Base-by-base conservation (phyloP, 2,888 invertebrate species). In the Dryococelus australis region DNA sequence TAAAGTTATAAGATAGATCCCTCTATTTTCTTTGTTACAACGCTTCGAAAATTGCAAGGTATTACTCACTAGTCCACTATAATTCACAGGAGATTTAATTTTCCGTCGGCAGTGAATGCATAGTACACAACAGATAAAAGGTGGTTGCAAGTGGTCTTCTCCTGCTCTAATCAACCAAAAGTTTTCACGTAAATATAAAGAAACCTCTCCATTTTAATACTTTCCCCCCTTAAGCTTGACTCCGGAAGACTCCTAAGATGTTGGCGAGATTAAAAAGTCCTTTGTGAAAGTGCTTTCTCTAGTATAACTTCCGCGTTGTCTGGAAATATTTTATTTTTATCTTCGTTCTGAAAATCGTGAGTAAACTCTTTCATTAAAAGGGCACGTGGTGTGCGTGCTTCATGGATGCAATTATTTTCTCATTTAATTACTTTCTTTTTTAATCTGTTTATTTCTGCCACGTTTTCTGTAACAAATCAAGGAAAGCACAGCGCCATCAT, bases 321-420 rank as follows among this genome's bases (percentile, higher is more conserved):
- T 65, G 65, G n/a, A 65, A 65, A 65, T 65, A 65, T n/a, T 65
- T 65, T 65, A 65, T 65, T 65, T 65, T 65, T 65, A 65, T 65
- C 65, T 65, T 16, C 65, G 20, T 24, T 65, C n/a, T 65, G 65
- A 65, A 65, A 24, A 65, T 65, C 16, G 20, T n/a, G 65, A 65
- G 24, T 8, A 65, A 65, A n/a, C 65, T 65, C 65, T 65, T 65
- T 65, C 24, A 65, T n/a, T 65, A 65, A 65, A 65, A 65, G 65
- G n/a, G 65, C 65, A n/a, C 65, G 65, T 65, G 65, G 65, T 20
- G 8, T 8, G n/a, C 65, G 65, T 65, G 4, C 20, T n/a, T 65
- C 65, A 20, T 65, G 65, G 65, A 8, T n/a, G 2, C n/a, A 65
- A 24, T 24, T 65, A 65, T 65, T n/a, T 65, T 16, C n/a, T 65